Percentiles rank a stretch among this genome's conserved stretches.
Evolutionary conservation across 2,113 vertebrate species (phyloP).

Genomic region (Trichechus manatus): DNA sequence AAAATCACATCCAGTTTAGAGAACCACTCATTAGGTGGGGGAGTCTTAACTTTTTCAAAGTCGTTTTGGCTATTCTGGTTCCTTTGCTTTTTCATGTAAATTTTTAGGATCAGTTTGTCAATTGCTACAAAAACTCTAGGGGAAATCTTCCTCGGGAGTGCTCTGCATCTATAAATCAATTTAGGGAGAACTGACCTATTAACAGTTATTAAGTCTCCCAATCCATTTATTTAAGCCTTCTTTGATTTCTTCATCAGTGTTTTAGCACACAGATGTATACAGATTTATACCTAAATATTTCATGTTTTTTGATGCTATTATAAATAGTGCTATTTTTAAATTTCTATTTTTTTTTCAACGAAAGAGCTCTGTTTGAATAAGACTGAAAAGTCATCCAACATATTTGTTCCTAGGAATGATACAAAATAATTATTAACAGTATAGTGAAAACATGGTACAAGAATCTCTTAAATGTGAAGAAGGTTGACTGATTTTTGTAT

Average conservation of each 20-base stretch:
- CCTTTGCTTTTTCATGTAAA: background rate
- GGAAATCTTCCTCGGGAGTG: background rate
- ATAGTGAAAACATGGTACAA: background rate
- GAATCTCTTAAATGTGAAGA: background rate
- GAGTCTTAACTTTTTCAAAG: background rate
- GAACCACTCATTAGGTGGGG: background rate
- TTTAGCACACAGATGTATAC: background rate
- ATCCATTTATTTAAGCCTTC: background rate
- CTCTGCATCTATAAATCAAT: constrained; percentile 25
- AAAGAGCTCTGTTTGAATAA: background rate
- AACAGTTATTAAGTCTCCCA: background rate
- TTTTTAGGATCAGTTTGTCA: background rate
- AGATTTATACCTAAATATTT: background rate
- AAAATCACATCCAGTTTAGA: background rate
- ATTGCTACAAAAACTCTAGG: background rate
- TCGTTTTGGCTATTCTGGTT: background rate
- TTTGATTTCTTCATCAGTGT: background rate
- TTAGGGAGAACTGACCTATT: background rate
- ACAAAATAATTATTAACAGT: background rate
- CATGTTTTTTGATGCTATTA: background rate
- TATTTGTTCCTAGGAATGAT: background rate
- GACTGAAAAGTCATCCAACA: background rate
- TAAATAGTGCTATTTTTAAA: background rate
- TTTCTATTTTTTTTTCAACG: background rate
- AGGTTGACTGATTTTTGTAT: background rate